phyloP scores from a whole-genome alignment of 2,113 vertebrate species.

The Tamias sibiricus region DNA sequence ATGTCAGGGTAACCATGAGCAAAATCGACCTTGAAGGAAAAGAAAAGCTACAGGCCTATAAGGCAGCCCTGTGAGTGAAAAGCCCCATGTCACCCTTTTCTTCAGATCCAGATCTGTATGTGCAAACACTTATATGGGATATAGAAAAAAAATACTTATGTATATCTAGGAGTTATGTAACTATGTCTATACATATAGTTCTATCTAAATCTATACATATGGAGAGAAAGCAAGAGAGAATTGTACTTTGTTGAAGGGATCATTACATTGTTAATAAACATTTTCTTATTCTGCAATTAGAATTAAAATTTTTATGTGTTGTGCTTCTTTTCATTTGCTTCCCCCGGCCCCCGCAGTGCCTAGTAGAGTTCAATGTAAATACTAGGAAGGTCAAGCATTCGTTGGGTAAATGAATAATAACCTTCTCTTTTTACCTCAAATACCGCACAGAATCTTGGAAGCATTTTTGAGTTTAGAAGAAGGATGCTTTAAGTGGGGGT shows the following conservation, averaged over 20 bases:
- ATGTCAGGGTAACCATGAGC: not conserved
- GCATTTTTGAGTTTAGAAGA: conserved; percentile 38
- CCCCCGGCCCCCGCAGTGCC: not conserved
- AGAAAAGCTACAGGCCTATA: not conserved
- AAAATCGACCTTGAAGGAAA: not conserved
- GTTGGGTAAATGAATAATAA: not conserved
- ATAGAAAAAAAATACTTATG: not conserved
- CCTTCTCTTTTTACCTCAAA: not conserved
- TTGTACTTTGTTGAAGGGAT: not conserved
- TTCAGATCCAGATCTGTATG: not conserved
- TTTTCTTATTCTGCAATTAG: conserved; percentile 7
- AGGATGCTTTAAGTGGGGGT: not conserved
- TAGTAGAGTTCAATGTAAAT: not conserved
- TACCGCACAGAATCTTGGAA: not conserved
- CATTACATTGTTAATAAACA: not conserved
- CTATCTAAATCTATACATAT: not conserved
- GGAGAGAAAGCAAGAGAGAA: not conserved
- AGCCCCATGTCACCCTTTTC: not conserved
- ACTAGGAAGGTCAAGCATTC: not conserved
- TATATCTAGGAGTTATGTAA: not conserved
- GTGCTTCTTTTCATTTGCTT: not conserved
- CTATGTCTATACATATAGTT: not conserved
- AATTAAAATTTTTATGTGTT: not conserved
- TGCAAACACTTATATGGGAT: not conserved
- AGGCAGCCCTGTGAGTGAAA: not conserved